Evolutionary conservation across 2,113 vertebrate species (phyloP).

Genomic region (Cinclus mexicanus): DNA sequence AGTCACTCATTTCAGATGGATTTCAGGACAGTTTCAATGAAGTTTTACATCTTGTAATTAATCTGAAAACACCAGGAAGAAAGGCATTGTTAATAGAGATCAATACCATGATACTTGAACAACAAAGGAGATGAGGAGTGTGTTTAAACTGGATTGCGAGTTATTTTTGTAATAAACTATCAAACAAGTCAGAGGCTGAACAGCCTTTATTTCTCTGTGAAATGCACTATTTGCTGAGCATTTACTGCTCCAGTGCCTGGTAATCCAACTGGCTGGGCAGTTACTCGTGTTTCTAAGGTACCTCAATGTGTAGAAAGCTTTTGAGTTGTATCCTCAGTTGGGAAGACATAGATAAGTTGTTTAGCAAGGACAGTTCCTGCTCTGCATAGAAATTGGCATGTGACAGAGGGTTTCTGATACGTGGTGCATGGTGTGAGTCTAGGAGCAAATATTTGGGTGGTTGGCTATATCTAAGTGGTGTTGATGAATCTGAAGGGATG

Average conservation of each 20-base stretch:
- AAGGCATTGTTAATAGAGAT: background rate
- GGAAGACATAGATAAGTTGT: background rate
- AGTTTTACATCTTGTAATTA: background rate
- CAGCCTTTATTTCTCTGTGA: constrained; percentile 27
- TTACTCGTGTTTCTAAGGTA: background rate
- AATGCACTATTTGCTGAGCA: background rate
- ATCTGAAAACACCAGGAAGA: background rate
- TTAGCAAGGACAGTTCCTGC: background rate
- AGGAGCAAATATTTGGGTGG: background rate
- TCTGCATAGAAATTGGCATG: background rate
- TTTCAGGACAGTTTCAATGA: background rate
- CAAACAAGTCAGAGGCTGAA: background rate
- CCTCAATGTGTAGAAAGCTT: constrained; percentile 28
- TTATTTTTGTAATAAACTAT: constrained; percentile 18
- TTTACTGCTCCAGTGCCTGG: background rate
- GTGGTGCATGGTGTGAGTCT: constrained; percentile 12
- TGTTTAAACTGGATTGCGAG: constrained; percentile 36
- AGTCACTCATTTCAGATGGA: background rate
- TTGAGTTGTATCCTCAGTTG: background rate
- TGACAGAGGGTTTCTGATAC: constrained; percentile 35
- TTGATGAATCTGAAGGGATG: constrained; percentile 5
- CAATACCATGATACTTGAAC: background rate
- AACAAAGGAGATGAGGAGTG: background rate
- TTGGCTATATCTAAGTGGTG: background rate
- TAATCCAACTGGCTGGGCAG: background rate